A percentile compares a stretch with the other conserved stretches of the same genome.
Conservation (phyloP, 2,797 vertebrate species). For the Acropternis orthonyx region DNA sequence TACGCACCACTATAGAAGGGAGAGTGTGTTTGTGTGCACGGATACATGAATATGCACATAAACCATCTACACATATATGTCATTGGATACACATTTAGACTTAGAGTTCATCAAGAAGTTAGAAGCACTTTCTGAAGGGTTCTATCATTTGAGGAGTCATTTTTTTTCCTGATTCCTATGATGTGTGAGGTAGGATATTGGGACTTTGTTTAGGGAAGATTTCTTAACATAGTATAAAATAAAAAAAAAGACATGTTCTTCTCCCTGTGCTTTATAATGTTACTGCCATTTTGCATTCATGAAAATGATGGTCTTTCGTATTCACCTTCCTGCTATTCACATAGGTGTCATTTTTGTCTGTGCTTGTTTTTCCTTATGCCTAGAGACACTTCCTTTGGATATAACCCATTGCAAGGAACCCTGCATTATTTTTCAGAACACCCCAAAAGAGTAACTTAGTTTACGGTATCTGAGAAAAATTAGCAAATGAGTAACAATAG, state of each 20-base stretch:
- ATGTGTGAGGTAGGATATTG: background rate
- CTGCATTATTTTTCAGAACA: background rate
- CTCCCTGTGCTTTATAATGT: background rate
- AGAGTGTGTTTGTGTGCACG: background rate
- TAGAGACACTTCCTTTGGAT: background rate
- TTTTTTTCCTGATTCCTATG: background rate
- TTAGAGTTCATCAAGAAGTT: background rate
- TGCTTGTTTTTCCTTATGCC: background rate
- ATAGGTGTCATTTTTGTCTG: background rate
- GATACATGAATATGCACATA: background rate
- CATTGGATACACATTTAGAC: background rate
- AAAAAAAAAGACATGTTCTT: background rate
- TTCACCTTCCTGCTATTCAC: background rate
- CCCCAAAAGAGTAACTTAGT: background rate
- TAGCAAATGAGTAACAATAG: background rate
- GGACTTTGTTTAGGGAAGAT: background rate
- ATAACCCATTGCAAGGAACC: background rate
- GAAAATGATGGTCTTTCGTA: background rate
- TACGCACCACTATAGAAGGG: background rate
- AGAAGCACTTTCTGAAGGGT: background rate
- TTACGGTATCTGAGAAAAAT: background rate
- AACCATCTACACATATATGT: accelerated
- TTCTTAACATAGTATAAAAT: background rate
- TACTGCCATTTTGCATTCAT: background rate
- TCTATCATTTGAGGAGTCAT: accelerated